These are phyloP conservation scores for Haemorhous mexicanus DNA, from an alignment of 2,113 vertebrate species.

Conservation along the genomic window DNA sequence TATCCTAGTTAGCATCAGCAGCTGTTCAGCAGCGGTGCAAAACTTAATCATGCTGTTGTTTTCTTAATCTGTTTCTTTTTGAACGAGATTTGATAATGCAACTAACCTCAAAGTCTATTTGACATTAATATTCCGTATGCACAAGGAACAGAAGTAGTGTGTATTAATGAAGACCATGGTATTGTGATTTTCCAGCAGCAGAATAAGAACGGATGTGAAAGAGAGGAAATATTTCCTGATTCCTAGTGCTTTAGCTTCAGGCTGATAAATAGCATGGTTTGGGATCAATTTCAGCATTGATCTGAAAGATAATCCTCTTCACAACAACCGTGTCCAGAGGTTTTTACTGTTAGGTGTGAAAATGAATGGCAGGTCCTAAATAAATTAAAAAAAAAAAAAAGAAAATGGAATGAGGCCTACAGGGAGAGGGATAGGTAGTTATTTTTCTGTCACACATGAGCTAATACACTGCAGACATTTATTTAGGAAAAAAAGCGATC, in stretches of 20 bases:
- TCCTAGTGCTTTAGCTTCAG: conserved; percentile 56
- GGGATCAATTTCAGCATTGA: conserved; percentile 81
- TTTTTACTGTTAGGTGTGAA: conserved; percentile 71
- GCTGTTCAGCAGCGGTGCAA: background rate
- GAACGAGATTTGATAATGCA: background rate
- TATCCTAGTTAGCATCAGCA: background rate
- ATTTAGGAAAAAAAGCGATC: background rate
- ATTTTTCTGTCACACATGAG: conserved; percentile 45
- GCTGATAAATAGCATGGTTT: conserved; percentile 76
- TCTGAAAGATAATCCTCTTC: conserved; percentile 82
- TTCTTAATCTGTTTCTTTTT: background rate
- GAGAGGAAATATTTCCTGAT: conserved; percentile 67
- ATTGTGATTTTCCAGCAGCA: conserved; percentile 31
- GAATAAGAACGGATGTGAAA: conserved; percentile 38
- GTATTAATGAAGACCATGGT: background rate
- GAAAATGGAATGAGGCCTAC: background rate
- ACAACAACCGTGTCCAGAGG: conserved; percentile 69
- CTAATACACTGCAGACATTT: background rate
- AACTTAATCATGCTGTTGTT: background rate
- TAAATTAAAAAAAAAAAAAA: background rate
- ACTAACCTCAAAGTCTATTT: background rate
- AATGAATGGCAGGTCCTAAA: conserved; percentile 69
- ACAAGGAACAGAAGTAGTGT: background rate
- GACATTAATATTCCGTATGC: background rate
- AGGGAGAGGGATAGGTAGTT: background rate